Base-by-base conservation (phyloP, 2,797 vertebrate species). In the Paratrypauchen microcephalus region DNA sequence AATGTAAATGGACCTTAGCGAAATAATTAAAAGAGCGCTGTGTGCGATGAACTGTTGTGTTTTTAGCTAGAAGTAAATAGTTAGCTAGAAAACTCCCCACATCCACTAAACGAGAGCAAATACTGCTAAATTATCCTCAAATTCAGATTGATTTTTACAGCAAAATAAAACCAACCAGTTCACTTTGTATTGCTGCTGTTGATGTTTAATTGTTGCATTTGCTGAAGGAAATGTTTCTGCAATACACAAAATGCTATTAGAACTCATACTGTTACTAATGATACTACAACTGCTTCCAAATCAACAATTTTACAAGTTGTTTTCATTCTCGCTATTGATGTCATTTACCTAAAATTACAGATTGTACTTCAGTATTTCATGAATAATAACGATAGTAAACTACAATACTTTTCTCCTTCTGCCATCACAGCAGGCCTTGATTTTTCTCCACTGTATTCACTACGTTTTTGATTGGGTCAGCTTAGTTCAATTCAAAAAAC, bases 1-100 rank as follows among this genome's bases (percentile, higher is more conserved):
- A 70, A 84, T 90, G 78, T 74, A 80, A 91, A 88, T 83, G 74
- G 60, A 70, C 67, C 60, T 74, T 48, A 50, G 52, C 59, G 61
- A 72, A 64, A 73, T 74, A 71, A 81, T 81, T 82, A 72, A 74
- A 68, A 66, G 47, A 64, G 63, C 74, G 63, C 66, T 74, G 62
- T 66, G 69, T 72, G 73, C 52, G 63, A 28, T 36, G 3, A 21
- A 54, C 66, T 69, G 61, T 71, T 76, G 71, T 52, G 36, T 59
- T 59, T 72, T 81, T 69, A 72, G 32, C n/a, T n/a, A n/a, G n/a
- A n/a, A 71, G 56, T n/a, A n/a, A n/a, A n/a, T n/a, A n/a, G 54
- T 47, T 39, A 68, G 52, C 60, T 39, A 26, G 26, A 72, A 69
- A 77, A 50, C 62, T 32, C 52, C 55, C 6, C 41, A 54, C 36